phyloP scores from a whole-genome alignment of 2,888 invertebrate species.

The Punctoribates punctum region DNA sequence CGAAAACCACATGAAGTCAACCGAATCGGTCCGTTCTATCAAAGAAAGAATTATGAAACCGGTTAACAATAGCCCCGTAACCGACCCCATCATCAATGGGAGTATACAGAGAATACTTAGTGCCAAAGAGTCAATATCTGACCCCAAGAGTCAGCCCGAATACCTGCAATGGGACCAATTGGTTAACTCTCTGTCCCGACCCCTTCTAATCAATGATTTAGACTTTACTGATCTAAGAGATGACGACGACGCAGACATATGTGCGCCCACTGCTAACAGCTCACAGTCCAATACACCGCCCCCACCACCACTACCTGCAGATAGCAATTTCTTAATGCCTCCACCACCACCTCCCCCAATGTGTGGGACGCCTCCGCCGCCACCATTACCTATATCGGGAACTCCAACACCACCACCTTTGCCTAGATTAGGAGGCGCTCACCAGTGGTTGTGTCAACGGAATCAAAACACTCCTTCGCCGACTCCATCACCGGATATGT shows the following conservation, averaged over 20 bases:
- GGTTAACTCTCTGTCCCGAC: conserved; percentile 67
- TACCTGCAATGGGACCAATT: conserved; percentile 93
- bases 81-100: conserved; percentile 1
- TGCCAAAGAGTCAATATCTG: conserved; percentile 56
- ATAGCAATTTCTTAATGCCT: conserved; percentile 46
- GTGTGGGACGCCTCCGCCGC: conserved; percentile 50
- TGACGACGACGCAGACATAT: conserved; percentile 75
- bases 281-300: conserved; percentile 44
- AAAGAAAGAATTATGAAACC: conserved; percentile 40
- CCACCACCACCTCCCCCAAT: conserved; percentile 53
- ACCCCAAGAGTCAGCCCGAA: conserved; percentile 59
- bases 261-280: conserved; percentile 47
- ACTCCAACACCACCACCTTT: conserved; percentile 53
- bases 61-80: not conserved
- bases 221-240: conserved; percentile 90
- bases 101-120: not conserved
- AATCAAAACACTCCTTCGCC: conserved; percentile 47
- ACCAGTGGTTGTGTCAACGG: conserved; percentile 40
- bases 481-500: conserved; percentile 30
- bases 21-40: conserved; percentile 27
- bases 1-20: conserved; percentile 32
- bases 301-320: not conserved
- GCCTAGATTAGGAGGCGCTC: conserved; percentile 26
- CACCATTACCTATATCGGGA: conserved; percentile 51
- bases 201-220: conserved; percentile 77